Percentiles rank a stretch among this genome's conserved stretches.
Evolutionary conservation across 2,797 vertebrate species (phyloP).

Genomic region (Mormyrus proboscirostris): DNA sequence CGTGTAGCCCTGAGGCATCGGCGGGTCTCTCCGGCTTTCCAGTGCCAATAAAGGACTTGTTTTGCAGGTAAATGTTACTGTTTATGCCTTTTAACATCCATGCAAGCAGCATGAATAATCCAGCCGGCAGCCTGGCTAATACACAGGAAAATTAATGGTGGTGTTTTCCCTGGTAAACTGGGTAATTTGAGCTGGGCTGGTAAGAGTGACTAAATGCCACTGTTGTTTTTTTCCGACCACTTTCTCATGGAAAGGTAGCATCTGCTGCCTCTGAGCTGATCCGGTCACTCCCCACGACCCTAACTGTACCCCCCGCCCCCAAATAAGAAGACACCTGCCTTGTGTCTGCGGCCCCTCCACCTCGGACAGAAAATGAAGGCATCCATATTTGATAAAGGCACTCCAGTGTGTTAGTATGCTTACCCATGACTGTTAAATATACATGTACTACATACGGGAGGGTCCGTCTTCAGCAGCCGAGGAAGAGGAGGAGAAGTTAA

Average conservation of each 20-base stretch:
- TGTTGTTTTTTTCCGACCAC: conserved; percentile 32
- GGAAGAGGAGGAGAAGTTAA: not conserved
- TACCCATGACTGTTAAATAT: not conserved
- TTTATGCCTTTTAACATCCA: not conserved
- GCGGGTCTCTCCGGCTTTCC: not conserved
- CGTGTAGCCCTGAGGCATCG: not conserved
- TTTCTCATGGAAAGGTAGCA: conserved; percentile 33
- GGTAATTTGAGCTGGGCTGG: not conserved
- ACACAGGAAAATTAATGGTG: conserved; percentile 21
- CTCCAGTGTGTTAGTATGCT: not conserved
- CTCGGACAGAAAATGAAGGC: conserved; percentile 42
- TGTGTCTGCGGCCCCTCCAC: not conserved
- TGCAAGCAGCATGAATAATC: not conserved
- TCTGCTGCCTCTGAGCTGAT: conserved; percentile 34
- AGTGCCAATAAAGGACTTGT: not conserved
- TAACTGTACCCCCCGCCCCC: not conserved
- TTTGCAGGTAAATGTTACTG: not conserved
- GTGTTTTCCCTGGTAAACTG: conserved; percentile 29
- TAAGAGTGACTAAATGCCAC: not conserved
- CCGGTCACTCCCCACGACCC: conserved; percentile 2
- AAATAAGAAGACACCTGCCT: not conserved
- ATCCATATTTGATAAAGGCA: conserved; percentile 55
- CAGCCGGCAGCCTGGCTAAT: not conserved
- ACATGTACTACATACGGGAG: not conserved
- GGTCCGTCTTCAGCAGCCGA: not conserved